These are phyloP conservation scores for Crotalus tigris DNA, from an alignment of 2,113 vertebrate species.

Conservation along the genomic window DNA sequence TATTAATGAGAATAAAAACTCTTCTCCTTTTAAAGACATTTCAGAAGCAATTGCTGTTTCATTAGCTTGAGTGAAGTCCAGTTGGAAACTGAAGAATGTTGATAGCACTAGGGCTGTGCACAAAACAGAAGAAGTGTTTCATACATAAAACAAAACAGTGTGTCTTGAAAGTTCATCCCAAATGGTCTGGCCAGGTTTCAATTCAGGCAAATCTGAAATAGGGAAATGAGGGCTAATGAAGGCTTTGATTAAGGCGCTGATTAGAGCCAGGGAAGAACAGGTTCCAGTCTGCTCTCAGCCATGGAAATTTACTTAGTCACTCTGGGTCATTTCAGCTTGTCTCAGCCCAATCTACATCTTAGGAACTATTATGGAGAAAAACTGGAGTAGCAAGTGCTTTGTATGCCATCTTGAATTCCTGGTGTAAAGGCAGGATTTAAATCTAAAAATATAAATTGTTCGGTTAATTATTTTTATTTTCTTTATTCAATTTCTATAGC, in stretches of 20 bases:
- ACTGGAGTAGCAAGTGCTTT: too few relatives aligned
- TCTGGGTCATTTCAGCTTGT: too few relatives aligned
- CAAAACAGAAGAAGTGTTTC: background rate
- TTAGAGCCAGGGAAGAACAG: background rate
- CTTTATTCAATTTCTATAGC: too few relatives aligned
- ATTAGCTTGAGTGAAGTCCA: background rate
- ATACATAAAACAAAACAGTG: background rate
- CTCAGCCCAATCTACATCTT: too few relatives aligned
- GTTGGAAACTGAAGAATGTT: background rate
- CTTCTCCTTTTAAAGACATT: background rate
- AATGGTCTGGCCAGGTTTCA: background rate
- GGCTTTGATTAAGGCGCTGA: background rate
- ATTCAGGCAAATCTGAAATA: background rate
- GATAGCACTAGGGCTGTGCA: background rate
- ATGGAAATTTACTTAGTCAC: too few relatives aligned
- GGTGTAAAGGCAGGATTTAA: too few relatives aligned
- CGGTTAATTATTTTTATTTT: too few relatives aligned
- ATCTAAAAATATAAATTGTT: too few relatives aligned
- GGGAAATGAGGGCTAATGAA: background rate
- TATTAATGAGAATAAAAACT: background rate
- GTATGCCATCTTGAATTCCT: too few relatives aligned
- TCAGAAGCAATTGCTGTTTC: background rate
- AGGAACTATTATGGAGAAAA: too few relatives aligned
- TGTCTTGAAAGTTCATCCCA: background rate
- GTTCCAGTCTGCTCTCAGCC: background rate